These are phyloP conservation scores for Molossus alvarezi DNA, from an alignment of 2,797 vertebrate species.

Conservation along the genomic window DNA sequence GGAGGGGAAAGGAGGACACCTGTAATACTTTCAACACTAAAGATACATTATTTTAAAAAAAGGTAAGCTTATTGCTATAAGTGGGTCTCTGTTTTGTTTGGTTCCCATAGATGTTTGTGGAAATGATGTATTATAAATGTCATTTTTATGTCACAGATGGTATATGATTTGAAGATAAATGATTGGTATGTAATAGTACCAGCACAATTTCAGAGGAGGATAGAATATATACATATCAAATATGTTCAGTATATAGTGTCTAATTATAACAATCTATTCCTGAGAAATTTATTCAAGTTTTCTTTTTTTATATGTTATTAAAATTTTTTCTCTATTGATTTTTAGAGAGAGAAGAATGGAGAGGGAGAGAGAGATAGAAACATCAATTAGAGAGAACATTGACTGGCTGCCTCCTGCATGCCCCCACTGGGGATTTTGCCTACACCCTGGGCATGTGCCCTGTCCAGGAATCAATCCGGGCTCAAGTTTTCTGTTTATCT, in stretches of 20 bases:
- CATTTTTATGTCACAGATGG: not conserved
- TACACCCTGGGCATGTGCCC: too few species aligned
- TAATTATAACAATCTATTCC: not conserved
- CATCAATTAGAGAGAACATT: too few species aligned
- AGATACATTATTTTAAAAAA: not conserved
- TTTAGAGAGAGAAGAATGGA: too few species aligned
- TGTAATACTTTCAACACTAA: too few species aligned
- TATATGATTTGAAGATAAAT: not conserved
- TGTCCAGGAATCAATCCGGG: too few species aligned
- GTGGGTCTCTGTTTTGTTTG: not conserved
- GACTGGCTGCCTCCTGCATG: too few species aligned
- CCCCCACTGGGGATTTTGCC: too few species aligned
- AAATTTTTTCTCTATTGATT: too few species aligned
- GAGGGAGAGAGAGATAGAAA: too few species aligned
- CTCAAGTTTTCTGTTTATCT: not conserved
- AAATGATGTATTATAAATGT: not conserved
- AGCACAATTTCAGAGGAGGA: not conserved
- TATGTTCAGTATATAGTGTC: not conserved
- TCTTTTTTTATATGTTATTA: not conserved
- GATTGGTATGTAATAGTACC: not conserved
- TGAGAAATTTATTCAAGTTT: conserved; percentile 29
- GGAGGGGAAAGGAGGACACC: too few species aligned
- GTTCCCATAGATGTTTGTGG: not conserved
- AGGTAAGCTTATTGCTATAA: not conserved
- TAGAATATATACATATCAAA: not conserved